These are phyloP conservation scores for Ormia ochracea DNA, from an alignment of 2,888 invertebrate genomes.

Conservation along the genomic window DNA sequence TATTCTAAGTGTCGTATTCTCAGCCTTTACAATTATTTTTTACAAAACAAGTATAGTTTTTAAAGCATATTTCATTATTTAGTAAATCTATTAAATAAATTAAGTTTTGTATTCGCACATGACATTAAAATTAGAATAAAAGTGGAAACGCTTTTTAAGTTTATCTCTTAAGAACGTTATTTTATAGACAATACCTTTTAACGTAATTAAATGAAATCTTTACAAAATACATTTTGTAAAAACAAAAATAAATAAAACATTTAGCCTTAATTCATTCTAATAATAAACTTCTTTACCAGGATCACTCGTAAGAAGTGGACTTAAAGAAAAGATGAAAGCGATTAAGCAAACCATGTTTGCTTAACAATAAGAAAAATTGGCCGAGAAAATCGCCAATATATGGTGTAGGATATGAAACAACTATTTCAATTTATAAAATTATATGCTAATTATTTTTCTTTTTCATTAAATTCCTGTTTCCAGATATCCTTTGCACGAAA, in stretches of 20 bases:
- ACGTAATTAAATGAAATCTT: not conserved
- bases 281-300: conserved; percentile 48
- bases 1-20: too few species aligned
- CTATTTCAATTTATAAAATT: conserved; percentile 5
- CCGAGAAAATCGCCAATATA: conserved; percentile 42
- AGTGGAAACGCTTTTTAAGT: not conserved
- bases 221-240: conserved; percentile 7
- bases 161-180: conserved; percentile 2
- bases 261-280: conserved; percentile 42
- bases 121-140: not conserved
- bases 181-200: not conserved
- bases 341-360: conserved; percentile 24
- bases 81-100: too few species aligned
- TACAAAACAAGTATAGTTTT: too few species aligned
- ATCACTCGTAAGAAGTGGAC: conserved; percentile 45
- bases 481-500: conserved; percentile 76
- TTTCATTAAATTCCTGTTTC: conserved; percentile 27
- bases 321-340: conserved; percentile 32
- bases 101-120: not conserved
- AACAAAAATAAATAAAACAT: conserved; percentile 15
- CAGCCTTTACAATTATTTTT: too few species aligned
- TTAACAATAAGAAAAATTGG: conserved; percentile 31
- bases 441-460: conserved; percentile 16
- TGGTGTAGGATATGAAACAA: conserved; percentile 52
- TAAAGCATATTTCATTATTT: too few species aligned